These are phyloP conservation scores for Hoplostethus mediterraneus DNA, from an alignment of 2,797 vertebrate species.

Conservation along the genomic window DNA sequence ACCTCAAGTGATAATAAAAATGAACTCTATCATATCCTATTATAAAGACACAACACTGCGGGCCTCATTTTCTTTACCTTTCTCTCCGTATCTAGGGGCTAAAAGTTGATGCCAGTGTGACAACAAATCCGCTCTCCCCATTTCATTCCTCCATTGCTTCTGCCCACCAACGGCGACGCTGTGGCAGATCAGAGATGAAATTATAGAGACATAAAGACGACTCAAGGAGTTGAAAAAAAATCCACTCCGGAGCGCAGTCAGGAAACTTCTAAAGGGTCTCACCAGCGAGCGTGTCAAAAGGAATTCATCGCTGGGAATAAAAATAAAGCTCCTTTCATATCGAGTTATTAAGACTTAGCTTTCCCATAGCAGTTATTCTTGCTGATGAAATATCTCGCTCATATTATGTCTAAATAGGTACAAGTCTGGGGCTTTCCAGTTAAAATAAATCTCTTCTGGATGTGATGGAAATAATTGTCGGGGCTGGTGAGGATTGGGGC, in stretches of 20 bases:
- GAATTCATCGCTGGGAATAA: constrained; percentile 66
- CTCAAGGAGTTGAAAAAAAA: constrained; percentile 50
- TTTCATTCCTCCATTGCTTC: constrained; percentile 36
- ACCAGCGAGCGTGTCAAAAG: constrained; percentile 60
- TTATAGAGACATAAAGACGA: constrained; percentile 70
- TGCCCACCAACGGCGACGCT: constrained; percentile 14
- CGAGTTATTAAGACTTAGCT: constrained; percentile 58
- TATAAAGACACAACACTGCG: constrained; percentile 45
- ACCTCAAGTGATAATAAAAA: constrained; percentile 52
- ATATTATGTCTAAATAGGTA: constrained; percentile 45
- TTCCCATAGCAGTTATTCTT: constrained; percentile 39
- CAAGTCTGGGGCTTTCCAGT: constrained; percentile 17
- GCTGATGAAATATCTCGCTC: constrained; percentile 44
- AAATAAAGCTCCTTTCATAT: constrained; percentile 67
- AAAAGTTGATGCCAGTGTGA: constrained; percentile 60
- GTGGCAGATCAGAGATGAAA: constrained; percentile 74
- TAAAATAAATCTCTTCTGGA: constrained; percentile 29
- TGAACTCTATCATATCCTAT: constrained; percentile 56
- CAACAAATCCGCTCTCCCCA: constrained; percentile 63
- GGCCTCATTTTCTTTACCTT: constrained; percentile 73
- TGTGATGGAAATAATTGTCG: constrained; percentile 17
- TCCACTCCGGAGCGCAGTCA: constrained; percentile 37
- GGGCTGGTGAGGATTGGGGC: too few species aligned
- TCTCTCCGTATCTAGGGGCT: constrained; percentile 51
- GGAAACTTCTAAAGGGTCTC: constrained; percentile 49